Percentiles rank a stretch among this genome's conserved stretches.
phyloP scores from a whole-genome alignment of 1,140 invertebrate genomes.

The Drosophila kepulauana region DNA sequence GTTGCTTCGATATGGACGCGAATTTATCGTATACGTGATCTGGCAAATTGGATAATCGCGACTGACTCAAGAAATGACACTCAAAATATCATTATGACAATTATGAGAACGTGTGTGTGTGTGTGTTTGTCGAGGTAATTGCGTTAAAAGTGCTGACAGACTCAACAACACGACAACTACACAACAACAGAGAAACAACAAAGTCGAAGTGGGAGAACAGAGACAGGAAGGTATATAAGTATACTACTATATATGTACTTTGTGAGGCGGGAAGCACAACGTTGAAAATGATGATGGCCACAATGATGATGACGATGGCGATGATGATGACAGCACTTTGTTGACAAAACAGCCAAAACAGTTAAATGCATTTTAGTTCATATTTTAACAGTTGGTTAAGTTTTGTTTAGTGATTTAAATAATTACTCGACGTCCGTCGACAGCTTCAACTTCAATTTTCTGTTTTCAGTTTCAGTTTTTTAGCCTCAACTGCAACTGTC shows the following conservation, averaged over 20 bases:
- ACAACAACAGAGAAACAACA: slow-evolving; percentile 40
- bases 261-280: neutral
- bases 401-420: slow-evolving; percentile 82
- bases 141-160: slow-evolving; percentile 76
- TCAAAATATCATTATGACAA: slow-evolving; percentile 58
- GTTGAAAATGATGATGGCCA: neutral
- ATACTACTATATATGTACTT: too few relatives aligned
- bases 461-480: too few relatives aligned
- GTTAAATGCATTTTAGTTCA: slow-evolving; percentile 83
- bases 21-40: slow-evolving; percentile 11
- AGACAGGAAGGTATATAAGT: slow-evolving; percentile 7
- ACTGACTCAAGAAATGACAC: slow-evolving; percentile 26
- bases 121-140: slow-evolving; percentile 57
- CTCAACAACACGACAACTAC: slow-evolving; percentile 56
- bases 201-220: slow-evolving; percentile 1
- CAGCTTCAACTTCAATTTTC: slow-evolving; percentile 24
- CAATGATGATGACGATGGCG: slow-evolving; percentile 37
- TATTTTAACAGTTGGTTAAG: slow-evolving; percentile 84
- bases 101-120: slow-evolving; percentile 25
- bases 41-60: slow-evolving; percentile 28
- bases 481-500: slow-evolving; percentile 12
- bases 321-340: slow-evolving; percentile 79
- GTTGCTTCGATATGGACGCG: neutral
- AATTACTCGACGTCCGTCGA: slow-evolving; percentile 60
- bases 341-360: slow-evolving; percentile 81